Conservation (phyloP, 2,888 invertebrate genomes). For the Drosophila quinaria region DNA sequence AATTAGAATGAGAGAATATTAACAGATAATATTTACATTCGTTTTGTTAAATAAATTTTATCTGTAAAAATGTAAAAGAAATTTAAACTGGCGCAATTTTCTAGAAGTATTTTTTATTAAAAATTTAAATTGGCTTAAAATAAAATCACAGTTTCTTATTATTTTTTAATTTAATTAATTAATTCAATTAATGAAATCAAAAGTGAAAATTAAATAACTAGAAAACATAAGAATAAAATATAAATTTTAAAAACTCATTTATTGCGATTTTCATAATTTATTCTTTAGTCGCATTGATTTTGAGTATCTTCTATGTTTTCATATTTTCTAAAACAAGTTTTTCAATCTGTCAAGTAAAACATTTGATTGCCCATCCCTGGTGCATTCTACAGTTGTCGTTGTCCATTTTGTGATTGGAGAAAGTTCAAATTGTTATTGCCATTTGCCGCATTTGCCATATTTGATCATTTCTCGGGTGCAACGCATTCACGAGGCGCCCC, state of each 20-base stretch:
- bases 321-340: not conserved
- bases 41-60: no score
- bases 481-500: slow-evolving; percentile 18
- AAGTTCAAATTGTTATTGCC: slow-evolving; percentile 64
- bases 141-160: no score
- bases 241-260: no score
- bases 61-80: no score
- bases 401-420: slow-evolving; percentile 57
- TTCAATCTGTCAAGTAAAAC: slow-evolving; percentile 18
- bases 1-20: not conserved
- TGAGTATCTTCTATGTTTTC: no score
- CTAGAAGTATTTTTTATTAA: no score
- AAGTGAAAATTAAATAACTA: no score
- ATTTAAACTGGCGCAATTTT: no score
- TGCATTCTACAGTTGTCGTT: slow-evolving; percentile 31
- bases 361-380: slow-evolving; percentile 38
- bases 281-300: not conserved
- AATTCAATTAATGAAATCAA: no score
- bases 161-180: no score
- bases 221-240: not conserved
- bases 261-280: not conserved
- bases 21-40: not conserved
- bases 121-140: no score
- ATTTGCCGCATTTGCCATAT: slow-evolving; percentile 49
- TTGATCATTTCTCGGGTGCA: slow-evolving; percentile 47